Evolutionary conservation across 2,113 vertebrate genomes (phyloP), one percentile per base, ranked within the genome.

Genomic region (Eira barbara): DNA sequence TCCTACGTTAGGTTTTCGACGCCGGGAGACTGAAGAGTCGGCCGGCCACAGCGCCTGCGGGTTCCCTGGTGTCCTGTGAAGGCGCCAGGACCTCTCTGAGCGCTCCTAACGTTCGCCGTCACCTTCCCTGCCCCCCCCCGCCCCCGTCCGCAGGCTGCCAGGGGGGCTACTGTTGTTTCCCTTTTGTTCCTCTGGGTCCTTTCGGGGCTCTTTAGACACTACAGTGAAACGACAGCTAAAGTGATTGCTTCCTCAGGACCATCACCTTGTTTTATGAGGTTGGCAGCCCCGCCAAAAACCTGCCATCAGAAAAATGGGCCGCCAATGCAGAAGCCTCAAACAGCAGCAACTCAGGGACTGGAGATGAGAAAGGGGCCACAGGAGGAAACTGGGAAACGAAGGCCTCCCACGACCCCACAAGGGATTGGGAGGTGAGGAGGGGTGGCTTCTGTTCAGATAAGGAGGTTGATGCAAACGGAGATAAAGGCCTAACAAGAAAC

Each of bases 241-340:
- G 63, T 2, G 34, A 78, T 78, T 63, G 71, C 89, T 89, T 78
- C 81, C 67, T 91, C 45, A 83, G 57, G 65, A 65, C 14, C 25
- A 12, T 57, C 83, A 78, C 79, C 82, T 93, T 88, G 84, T 76
- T 95, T 91, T 67, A 89, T 42, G 61, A 97, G 55, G n/a, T 36
- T 89, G 61, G 29, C 36, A 47, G 15, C 31, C 73, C 83, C 1
- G 18, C 86, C 69, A 67, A 87, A 95, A 86, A 85, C 59, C 92
- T 96, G 82, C 89, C 82, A 36, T 42, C 36, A 1, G 15, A 83
- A 89, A 91, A 42, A 45, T 18, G 31, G 76, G 61, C n/a, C 73
- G 67, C 63, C 59, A 69, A 52, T 1, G 2, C 23, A 18, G 59
- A 89, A 87, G 55, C 29, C 61, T 89, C 63, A n/a, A n/a, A 88